Base-by-base conservation (phyloP, 2,888 invertebrate genomes). In the Lasioglossum figueresi region DNA sequence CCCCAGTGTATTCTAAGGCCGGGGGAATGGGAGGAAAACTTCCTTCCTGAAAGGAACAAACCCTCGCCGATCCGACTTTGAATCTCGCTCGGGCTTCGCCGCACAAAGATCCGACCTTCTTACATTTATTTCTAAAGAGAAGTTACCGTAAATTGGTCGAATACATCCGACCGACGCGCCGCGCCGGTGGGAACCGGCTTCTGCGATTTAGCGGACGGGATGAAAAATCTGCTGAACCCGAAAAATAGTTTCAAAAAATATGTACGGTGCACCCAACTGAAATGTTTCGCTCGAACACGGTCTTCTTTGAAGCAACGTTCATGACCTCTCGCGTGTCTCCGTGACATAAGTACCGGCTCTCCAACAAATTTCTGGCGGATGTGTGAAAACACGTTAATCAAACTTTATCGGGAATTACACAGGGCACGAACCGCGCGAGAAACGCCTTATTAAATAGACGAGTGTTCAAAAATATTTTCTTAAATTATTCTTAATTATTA, bases 21-120 rank as follows among this genome's bases (percentile, higher is more conserved):
- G 66, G 19, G 16, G 31, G 31, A 3, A 10, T 4, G 10, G 34
- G 3, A 34, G 19, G 34, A 19, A 66, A 66, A 66, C 16, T 34
- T 34, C 31, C 66, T 16, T 68, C 68, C 82, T 79, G 70, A 78
- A 82, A 86, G 63, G 78, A 34, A 63, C 70, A 70, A 73, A 82
- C 34, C 48, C 27, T 27, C 27, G 73, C 70, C 82, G 56, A 88
- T 80, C 27, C 68, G 27, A 31, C 31, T 76, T 45, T 40, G 63
- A 74, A 63, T 31, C 10, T 72, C 2, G 23, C 45, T 23, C 48
- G 12, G 31, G 72, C 31, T 31, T 48, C 19, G 23, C 10, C 2
- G 72, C 48, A 31, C 31, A 27, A 43, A n/a, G 71, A 45, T 45
- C n/a, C 71, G 45, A 45, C 27, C 45, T 40, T 16, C n/a, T 72